phyloP scores from a whole-genome alignment of 2,888 invertebrate genomes.

The Elmis aenea region DNA sequence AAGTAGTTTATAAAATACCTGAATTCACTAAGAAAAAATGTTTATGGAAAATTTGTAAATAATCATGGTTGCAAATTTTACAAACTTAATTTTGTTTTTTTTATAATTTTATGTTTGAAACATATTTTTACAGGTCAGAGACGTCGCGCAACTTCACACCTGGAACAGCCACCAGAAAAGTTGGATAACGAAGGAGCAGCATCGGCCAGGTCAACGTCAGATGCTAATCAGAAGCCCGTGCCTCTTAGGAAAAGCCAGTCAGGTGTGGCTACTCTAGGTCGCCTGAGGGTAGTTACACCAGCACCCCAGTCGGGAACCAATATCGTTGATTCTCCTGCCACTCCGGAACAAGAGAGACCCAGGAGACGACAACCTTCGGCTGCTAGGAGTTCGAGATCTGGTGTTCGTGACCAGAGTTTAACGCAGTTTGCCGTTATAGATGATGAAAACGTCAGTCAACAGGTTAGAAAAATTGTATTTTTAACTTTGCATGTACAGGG shows the following conservation, averaged over 20 bases:
- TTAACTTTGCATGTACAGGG: too few species aligned
- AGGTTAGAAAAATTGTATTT: too few species aligned
- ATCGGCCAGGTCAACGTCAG: constrained; percentile 50
- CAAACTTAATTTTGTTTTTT: neutral
- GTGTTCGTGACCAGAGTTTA: constrained; percentile 72
- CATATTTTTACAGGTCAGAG: constrained; percentile 33
- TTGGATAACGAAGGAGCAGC: constrained; percentile 65
- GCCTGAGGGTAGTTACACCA: constrained; percentile 63
- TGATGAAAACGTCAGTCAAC: constrained; percentile 89
- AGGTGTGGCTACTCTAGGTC: constrained; percentile 66
- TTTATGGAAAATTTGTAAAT: too few species aligned
- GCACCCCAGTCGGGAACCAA: constrained; percentile 38
- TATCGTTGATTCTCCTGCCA: constrained; percentile 38
- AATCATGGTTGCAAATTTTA: too few species aligned
- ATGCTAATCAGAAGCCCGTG: constrained; percentile 40
- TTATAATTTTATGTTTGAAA: constrained; percentile 1
- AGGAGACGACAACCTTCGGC: constrained; percentile 40
- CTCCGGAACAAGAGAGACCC: constrained; percentile 44
- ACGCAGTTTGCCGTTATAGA: constrained; percentile 90
- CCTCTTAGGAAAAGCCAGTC: constrained; percentile 45
- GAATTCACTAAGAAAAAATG: too few species aligned
- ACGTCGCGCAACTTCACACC: constrained; percentile 43
- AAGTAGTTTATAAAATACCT: too few species aligned
- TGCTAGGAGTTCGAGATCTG: constrained; percentile 45
- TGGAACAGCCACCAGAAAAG: constrained; percentile 44